These are phyloP conservation scores for Coluber constrictor DNA, from an alignment of 2,797 vertebrate species.

Conservation along the genomic window DNA sequence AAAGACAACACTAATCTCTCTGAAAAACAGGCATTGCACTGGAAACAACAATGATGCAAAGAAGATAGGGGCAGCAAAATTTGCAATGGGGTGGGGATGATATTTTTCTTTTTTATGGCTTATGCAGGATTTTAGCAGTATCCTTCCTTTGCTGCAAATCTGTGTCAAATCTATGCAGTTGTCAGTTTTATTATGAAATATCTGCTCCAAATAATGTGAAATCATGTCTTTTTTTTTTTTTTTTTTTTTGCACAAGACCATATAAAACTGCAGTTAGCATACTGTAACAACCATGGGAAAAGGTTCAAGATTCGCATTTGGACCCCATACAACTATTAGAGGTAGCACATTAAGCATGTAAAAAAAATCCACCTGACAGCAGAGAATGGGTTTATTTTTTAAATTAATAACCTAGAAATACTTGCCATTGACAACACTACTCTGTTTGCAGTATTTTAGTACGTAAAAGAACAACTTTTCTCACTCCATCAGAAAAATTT, in stretches of 20 bases:
- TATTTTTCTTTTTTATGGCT: not conserved
- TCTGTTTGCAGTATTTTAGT: not conserved
- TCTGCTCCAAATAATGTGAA: not conserved
- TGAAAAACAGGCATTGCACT: not conserved
- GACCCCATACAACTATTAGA: not conserved
- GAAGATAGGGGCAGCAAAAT: not conserved
- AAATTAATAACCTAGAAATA: not conserved
- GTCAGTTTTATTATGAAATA: not conserved
- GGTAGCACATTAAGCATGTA: not conserved
- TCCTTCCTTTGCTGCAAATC: not conserved
- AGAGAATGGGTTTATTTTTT: not conserved
- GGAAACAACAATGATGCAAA: not conserved
- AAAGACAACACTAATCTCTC: not conserved
- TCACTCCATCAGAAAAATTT: not conserved
- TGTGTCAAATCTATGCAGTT: not conserved
- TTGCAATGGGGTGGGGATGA: not conserved
- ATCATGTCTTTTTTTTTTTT: not conserved
- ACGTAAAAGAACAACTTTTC: not conserved
- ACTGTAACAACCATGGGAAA: not conserved
- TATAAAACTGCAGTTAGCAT: not conserved
- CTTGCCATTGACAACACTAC: not conserved
- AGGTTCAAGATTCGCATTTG: not conserved
- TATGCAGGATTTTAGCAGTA: not conserved
- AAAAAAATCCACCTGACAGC: not conserved
- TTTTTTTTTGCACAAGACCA: not conserved